Conservation (phyloP, 2,113 vertebrate species). For the Rhineura floridana region DNA sequence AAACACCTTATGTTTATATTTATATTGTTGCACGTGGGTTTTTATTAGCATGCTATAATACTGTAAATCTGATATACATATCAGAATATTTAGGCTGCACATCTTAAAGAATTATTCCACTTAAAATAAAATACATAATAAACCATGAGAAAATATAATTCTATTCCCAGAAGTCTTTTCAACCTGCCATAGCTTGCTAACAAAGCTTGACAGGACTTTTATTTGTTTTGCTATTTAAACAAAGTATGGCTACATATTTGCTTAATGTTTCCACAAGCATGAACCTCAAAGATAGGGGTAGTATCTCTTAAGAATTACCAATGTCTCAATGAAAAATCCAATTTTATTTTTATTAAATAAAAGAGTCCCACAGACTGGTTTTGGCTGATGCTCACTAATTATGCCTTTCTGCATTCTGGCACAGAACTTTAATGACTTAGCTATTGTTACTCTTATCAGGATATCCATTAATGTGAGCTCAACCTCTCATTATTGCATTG, state of each 20-base stretch:
- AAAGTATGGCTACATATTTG: not conserved
- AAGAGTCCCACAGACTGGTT: not conserved
- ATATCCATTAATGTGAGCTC: not conserved
- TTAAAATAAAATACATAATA: conserved; percentile 20
- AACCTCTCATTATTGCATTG: not conserved
- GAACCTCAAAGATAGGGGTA: conserved; percentile 31
- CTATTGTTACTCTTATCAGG: not conserved
- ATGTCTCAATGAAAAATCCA: conserved; percentile 36
- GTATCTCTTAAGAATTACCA: conserved; percentile 29
- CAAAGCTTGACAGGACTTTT: conserved; percentile 3
- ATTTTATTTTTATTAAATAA: conserved; percentile 23
- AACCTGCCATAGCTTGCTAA: conserved; percentile 4
- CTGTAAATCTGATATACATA: conserved; percentile 19
- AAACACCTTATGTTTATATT: not conserved
- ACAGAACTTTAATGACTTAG: conserved; percentile 1
- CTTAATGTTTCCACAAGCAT: conserved; percentile 4
- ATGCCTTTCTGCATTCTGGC: conserved; percentile 13
- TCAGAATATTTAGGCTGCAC: not conserved
- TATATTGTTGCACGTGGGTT: conserved; percentile 16
- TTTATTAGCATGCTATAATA: conserved; percentile 23
- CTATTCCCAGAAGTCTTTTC: not conserved
- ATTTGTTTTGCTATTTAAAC: conserved; percentile 17
- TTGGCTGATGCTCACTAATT: not conserved
- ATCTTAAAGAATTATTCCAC: conserved; percentile 22
- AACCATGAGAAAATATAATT: conserved; percentile 24